Evolutionary conservation across 2,797 vertebrate species (phyloP).

Genomic region (Tenualosa thibaudeaui): DNA sequence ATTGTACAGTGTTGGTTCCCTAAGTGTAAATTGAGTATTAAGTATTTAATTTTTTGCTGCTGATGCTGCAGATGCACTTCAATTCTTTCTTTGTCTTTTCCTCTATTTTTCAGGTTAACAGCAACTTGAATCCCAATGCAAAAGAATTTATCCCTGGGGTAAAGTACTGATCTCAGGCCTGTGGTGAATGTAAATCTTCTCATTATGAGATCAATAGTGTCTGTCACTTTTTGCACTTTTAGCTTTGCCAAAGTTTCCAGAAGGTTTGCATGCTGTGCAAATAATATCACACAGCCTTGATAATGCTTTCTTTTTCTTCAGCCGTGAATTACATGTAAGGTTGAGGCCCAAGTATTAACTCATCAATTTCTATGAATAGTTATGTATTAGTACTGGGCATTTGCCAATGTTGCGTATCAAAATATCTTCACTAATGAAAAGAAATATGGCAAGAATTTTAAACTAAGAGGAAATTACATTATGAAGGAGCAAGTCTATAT

Average conservation of each 20-base stretch:
- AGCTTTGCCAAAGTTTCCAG: constrained; percentile 90
- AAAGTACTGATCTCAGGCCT: constrained; percentile 80
- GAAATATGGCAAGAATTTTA: neutral
- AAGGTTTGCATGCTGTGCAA: constrained; percentile 80
- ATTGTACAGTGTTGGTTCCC: too few relatives aligned
- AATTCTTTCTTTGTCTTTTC: neutral
- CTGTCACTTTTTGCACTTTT: constrained; percentile 86
- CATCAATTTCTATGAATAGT: neutral
- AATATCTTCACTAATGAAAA: neutral
- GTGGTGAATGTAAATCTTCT: constrained; percentile 81
- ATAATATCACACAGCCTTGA: constrained; percentile 33
- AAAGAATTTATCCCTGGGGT: constrained; percentile 92
- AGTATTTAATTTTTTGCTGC: neutral
- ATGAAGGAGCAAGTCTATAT: neutral
- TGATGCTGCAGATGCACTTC: neutral
- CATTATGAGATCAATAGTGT: constrained; percentile 81
- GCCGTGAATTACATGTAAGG: neutral
- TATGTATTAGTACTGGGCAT: too few relatives aligned
- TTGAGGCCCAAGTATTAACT: neutral
- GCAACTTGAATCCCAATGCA: constrained; percentile 91
- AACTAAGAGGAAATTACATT: neutral
- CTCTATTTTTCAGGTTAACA: constrained; percentile 78
- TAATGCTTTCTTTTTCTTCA: neutral
- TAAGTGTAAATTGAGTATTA: neutral
- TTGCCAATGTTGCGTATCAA: too few relatives aligned